Evolutionary conservation across 53 echinoderm and acorn worm species (phyloP), one percentile per base, ranked within the genome.

Genomic region (Holothuria leucospilota): DNA sequence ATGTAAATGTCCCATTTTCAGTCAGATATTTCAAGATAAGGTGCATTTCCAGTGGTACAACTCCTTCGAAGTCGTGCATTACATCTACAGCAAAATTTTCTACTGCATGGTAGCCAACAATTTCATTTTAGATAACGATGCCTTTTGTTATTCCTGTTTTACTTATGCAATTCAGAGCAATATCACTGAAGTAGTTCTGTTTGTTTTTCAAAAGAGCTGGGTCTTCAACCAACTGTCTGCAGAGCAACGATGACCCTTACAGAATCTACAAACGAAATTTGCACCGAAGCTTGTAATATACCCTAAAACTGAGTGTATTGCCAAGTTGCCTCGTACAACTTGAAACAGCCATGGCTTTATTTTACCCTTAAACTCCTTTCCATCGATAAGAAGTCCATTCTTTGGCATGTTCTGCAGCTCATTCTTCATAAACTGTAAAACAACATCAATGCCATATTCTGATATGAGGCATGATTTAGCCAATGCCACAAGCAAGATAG

Each of bases 401-500:
- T 39, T 29, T 58, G 68, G 40, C 65, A 87, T 40, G 34, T 40
- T 40, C 23, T 93, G 64, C 16, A 93, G 42, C 68, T 93, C 92
- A 13, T 89, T 46, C 20, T 68, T 79, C 11, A 89, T 70, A 6
- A 51, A 38, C 39, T 70, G 18, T 15, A 86, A 59, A 59, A 93
- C 78, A 16, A 25, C 67, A 60, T 93, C 82, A 84, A 93, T 60
- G 61, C 62, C 90, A 93, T 93, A 92, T 80, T 92, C 77, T 51
- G 69, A 28, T 12, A 85, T 18, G 78, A 10, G 21, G 39, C 40
- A 20, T 42, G 80, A 41, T 59, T 85, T 69, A 62, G 92, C 71
- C 4, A 78, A 52, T 30, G 88, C 92, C 60, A 88, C 92, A 65
- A 92, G 59, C 64, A 88, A 29, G 64, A 92, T 92, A 63, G 85